Conservation (phyloP, 2,888 invertebrate genomes). For the Nomada lathburiana region DNA sequence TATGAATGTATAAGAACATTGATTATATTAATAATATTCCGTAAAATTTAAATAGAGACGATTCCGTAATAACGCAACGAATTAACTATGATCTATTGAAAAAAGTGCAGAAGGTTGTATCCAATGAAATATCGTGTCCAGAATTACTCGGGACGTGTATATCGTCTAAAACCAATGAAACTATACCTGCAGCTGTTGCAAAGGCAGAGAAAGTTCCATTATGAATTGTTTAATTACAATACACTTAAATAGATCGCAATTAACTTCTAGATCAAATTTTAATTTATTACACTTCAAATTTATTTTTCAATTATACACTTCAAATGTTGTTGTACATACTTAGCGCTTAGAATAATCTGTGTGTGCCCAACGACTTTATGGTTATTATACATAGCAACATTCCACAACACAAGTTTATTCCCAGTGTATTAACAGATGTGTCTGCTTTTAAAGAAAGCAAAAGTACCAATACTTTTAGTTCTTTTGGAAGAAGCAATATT, state of each 20-base stretch:
- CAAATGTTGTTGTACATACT: slow-evolving; percentile 49
- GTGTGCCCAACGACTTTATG: slow-evolving; percentile 18
- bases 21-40: slow-evolving; percentile 32
- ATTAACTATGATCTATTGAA: slow-evolving; percentile 96
- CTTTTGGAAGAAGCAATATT: slow-evolving; percentile 5
- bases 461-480: slow-evolving; percentile 4
- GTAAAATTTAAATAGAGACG: slow-evolving; percentile 87
- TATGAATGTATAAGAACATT: neutral
- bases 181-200: slow-evolving; percentile 92
- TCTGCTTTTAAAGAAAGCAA: neutral
- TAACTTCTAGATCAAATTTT: slow-evolving; percentile 53
- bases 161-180: slow-evolving; percentile 93
- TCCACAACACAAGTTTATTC: slow-evolving; percentile 44
- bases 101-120: slow-evolving; percentile 90
- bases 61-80: slow-evolving; percentile 94
- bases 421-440: slow-evolving; percentile 10
- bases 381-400: slow-evolving; percentile 51
- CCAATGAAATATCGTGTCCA: slow-evolving; percentile 90
- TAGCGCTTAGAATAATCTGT: slow-evolving; percentile 37
- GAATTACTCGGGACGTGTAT: slow-evolving; percentile 91
- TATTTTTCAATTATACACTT: slow-evolving; percentile 42
- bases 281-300: slow-evolving; percentile 50
- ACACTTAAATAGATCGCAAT: slow-evolving; percentile 30
- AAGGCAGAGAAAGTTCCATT: slow-evolving; percentile 83
- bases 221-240: slow-evolving; percentile 55